phyloP scores from a whole-genome alignment of 2,888 invertebrate species.

The Drosophila fulvimacula region DNA sequence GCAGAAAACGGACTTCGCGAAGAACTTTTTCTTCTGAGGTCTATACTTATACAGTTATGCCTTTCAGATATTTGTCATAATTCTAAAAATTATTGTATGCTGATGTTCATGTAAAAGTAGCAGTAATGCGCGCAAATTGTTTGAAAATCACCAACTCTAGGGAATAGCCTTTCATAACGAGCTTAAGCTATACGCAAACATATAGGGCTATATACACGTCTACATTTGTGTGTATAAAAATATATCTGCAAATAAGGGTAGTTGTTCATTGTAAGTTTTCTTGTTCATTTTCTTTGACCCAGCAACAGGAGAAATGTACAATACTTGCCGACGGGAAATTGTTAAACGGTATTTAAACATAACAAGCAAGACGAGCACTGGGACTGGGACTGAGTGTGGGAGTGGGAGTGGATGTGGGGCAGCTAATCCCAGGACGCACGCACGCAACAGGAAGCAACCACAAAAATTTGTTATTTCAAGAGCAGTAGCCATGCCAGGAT shows the following conservation, averaged over 20 bases:
- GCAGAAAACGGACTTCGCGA: neutral
- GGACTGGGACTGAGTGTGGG: constrained; percentile 16
- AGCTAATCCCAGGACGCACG: constrained; percentile 74
- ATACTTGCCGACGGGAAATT: constrained; percentile 75
- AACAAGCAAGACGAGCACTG: constrained; percentile 42
- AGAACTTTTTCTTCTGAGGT: neutral
- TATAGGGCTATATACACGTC: constrained; percentile 3
- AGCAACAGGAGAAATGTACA: constrained; percentile 21
- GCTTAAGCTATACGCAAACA: constrained; percentile 31
- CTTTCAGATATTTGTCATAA: neutral
- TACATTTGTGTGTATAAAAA: constrained; percentile 4
- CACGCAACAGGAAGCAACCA: constrained; percentile 76
- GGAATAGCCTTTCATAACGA: constrained; percentile 55
- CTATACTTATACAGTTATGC: neutral
- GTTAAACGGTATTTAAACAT: constrained; percentile 82
- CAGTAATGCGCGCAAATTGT: constrained; percentile 71
- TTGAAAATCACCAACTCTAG: constrained; percentile 66
- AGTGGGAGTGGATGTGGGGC: constrained; percentile 17
- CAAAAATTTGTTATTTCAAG: constrained; percentile 75
- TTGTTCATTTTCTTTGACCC: constrained; percentile 48
- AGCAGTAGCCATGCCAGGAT: constrained; percentile 56
- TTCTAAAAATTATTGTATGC: neutral
- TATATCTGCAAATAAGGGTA: constrained; percentile 46
- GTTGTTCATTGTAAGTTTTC: constrained; percentile 30
- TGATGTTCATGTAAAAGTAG: constrained; percentile 12